phyloP scores from a whole-genome alignment of 2,888 invertebrate species.

The Heliconius cydno region DNA sequence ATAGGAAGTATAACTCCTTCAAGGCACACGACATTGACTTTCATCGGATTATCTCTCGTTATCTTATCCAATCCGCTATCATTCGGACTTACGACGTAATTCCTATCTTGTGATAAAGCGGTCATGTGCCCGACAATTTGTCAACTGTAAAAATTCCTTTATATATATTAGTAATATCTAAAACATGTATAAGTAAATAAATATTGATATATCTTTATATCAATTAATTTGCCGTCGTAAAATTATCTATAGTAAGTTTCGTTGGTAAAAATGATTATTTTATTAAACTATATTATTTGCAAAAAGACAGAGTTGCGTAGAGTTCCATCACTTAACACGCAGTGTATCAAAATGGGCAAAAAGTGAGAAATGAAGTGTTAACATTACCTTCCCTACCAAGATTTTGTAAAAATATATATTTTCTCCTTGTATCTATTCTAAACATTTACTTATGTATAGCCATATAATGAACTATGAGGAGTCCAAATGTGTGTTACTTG shows the following conservation, averaged over 20 bases:
- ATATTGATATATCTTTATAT: too few species aligned
- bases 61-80: conserved; percentile 38
- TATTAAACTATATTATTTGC: not conserved
- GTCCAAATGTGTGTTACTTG: too few species aligned
- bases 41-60: conserved; percentile 28
- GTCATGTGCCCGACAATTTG: conserved; percentile 35
- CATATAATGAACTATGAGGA: too few species aligned
- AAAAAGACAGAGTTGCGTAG: not conserved
- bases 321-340: not conserved
- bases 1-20: conserved; percentile 27
- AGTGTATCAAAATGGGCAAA: not conserved
- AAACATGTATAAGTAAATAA: too few species aligned
- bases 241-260: too few species aligned
- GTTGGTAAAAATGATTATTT: too few species aligned
- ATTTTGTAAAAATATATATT: too few species aligned
- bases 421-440: too few species aligned
- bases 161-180: too few species aligned
- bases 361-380: not conserved
- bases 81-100: conserved; percentile 26
- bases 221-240: too few species aligned
- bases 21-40: conserved; percentile 41
- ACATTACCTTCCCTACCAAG: too few species aligned
- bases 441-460: too few species aligned
- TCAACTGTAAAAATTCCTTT: conserved; percentile 3
- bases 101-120: conserved; percentile 32